These are phyloP conservation scores for Vipera latastei DNA, from an alignment of 2,797 vertebrate species.

Conservation along the genomic window DNA sequence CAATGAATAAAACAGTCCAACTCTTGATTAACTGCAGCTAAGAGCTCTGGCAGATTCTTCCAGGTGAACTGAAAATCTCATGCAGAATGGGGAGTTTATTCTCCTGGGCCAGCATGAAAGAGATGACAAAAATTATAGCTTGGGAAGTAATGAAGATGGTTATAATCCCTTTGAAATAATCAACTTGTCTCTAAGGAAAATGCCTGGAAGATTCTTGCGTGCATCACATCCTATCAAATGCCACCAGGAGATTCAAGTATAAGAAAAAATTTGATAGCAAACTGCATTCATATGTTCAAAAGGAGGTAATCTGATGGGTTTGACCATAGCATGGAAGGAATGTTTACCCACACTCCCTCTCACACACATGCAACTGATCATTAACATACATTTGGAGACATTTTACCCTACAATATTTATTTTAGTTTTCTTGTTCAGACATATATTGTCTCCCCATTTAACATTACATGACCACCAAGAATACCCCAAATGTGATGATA, in stretches of 20 bases:
- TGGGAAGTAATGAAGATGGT: not conserved
- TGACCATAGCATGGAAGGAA: slow-evolving; percentile 33
- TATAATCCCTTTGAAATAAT: not conserved
- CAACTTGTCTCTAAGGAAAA: not conserved
- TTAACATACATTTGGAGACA: not conserved
- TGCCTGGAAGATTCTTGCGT: not conserved
- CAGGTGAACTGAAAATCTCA: not conserved
- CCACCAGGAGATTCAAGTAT: slow-evolving; percentile 47
- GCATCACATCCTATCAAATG: slow-evolving; percentile 43
- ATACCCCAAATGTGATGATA: not conserved
- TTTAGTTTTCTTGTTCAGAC: not conserved
- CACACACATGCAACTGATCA: not conserved
- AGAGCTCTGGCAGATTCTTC: not conserved
- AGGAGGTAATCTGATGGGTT: slow-evolving; percentile 39
- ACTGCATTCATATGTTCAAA: not conserved
- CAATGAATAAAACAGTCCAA: not conserved
- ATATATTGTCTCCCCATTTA: not conserved
- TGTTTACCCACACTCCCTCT: slow-evolving; percentile 25
- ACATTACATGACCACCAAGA: not conserved
- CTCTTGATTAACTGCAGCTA: not conserved
- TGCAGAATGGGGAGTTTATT: not conserved
- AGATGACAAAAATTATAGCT: not conserved
- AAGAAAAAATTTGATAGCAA: slow-evolving; percentile 43
- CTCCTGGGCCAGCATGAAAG: not conserved
- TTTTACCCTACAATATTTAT: not conserved